Evolutionary conservation across 2,797 vertebrate genomes (phyloP).

Genomic region (Eulemur mongoz): DNA sequence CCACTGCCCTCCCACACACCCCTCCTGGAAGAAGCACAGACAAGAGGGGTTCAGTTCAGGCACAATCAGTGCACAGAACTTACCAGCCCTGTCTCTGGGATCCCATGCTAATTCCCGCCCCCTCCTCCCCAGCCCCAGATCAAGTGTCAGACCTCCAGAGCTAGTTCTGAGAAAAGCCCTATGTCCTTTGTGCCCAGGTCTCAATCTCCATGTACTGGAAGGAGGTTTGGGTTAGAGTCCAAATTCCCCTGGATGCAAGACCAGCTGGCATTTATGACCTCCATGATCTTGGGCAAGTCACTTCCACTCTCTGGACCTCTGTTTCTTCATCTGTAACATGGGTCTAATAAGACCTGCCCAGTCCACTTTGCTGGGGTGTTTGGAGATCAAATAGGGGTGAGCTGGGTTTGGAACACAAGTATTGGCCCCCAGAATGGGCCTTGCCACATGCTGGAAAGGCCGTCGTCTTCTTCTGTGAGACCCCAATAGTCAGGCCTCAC

Average conservation of each 20-base stretch:
- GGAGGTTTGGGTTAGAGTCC: background rate
- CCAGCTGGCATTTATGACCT: background rate
- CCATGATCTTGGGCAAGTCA: background rate
- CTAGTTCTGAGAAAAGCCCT: background rate
- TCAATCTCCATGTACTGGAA: background rate
- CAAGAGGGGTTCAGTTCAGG: constrained; percentile 14
- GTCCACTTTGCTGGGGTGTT: background rate
- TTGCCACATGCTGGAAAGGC: background rate
- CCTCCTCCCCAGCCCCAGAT: background rate
- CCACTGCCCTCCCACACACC: background rate
- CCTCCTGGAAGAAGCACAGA: background rate
- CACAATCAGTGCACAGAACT: background rate
- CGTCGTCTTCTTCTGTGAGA: background rate
- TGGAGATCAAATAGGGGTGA: background rate
- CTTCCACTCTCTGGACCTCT: background rate
- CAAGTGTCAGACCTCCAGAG: background rate
- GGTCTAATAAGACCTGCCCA: background rate
- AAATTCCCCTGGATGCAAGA: background rate
- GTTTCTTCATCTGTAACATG: background rate
- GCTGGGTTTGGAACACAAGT: background rate
- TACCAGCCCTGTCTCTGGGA: fast-evolving
- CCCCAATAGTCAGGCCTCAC: background rate
- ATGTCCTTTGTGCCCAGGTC: background rate
- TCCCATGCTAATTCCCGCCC: background rate
- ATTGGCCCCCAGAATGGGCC: background rate